Conservation (phyloP, 2,888 invertebrate species). For the Hypsopygia costalis region DNA sequence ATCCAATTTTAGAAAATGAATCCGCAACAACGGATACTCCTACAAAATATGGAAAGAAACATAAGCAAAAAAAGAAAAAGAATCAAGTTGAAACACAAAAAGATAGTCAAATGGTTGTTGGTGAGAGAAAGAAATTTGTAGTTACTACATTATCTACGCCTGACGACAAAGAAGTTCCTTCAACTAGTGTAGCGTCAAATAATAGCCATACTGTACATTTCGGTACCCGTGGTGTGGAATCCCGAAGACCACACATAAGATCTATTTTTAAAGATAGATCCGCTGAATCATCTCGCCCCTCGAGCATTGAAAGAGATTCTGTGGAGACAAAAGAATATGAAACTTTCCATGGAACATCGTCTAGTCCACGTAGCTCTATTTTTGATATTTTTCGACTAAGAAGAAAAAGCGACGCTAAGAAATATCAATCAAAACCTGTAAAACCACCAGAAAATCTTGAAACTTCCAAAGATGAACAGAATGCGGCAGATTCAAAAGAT, state of each 20-base stretch:
- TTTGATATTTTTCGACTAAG: conserved; percentile 74
- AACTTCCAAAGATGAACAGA: conserved; percentile 48
- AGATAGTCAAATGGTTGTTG: conserved; percentile 65
- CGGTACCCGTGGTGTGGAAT: conserved; percentile 69
- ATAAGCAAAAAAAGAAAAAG: conserved; percentile 69
- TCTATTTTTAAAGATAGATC: conserved; percentile 67
- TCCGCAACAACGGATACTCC: conserved; percentile 61
- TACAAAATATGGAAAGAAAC: conserved; percentile 63
- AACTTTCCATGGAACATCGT: conserved; percentile 73
- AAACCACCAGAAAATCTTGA: conserved; percentile 61
- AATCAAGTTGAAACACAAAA: conserved; percentile 43
- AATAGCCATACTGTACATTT: conserved; percentile 75
- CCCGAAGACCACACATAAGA: conserved; percentile 67
- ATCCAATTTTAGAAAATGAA: conserved; percentile 77
- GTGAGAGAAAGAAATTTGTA: conserved; percentile 65
- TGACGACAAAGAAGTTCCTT: conserved; percentile 52
- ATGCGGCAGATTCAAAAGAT: conserved; percentile 52
- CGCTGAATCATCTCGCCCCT: conserved; percentile 53
- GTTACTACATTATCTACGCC: conserved; percentile 63
- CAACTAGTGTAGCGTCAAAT: conserved; percentile 50
- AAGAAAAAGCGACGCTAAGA: conserved; percentile 72
- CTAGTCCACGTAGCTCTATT: conserved; percentile 73
- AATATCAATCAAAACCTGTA: conserved; percentile 46
- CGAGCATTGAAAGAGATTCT: conserved; percentile 64
- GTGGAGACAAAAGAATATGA: conserved; percentile 63